A percentile compares a stretch with the other conserved stretches of the same genome.
Evolutionary conservation across 2,113 vertebrate genomes (phyloP).

Genomic region (Odocoileus hemionus): DNA sequence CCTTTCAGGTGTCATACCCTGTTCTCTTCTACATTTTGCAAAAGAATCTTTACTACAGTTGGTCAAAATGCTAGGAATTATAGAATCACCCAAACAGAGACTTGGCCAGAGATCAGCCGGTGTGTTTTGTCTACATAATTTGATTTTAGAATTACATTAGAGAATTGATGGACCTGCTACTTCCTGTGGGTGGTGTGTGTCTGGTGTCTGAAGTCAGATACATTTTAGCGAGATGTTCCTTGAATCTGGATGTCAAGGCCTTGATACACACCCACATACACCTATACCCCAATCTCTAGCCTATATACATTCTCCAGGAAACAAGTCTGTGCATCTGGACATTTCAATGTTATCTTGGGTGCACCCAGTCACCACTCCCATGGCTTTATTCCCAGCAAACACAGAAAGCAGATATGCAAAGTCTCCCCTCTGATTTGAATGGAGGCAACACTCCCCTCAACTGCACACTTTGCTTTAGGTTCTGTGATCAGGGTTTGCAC

Average conservation of each 20-base stretch:
- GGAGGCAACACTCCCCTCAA: not conserved
- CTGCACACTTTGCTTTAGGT: not conserved
- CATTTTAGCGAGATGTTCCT: conserved; percentile 7
- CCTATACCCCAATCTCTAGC: conserved; percentile 3
- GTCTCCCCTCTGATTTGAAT: conserved; percentile 45
- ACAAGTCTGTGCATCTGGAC: conserved; percentile 9
- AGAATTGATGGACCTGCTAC: not conserved
- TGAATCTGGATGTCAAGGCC: conserved; percentile 57
- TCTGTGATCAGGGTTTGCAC: not conserved
- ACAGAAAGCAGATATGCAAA: conserved; percentile 65
- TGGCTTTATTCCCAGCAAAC: conserved; percentile 73
- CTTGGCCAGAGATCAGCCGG: not conserved
- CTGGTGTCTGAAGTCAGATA: conserved; percentile 8
- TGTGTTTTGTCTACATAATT: not conserved
- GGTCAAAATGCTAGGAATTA: not conserved
- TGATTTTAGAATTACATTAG: not conserved
- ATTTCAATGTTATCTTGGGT: conserved; percentile 78
- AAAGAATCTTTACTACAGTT: not conserved
- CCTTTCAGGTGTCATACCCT: not conserved
- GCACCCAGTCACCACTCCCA: conserved; percentile 60
- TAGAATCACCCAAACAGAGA: not conserved
- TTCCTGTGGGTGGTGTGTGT: not conserved
- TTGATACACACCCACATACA: not conserved
- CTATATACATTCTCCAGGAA: conserved; percentile 49
- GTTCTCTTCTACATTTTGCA: not conserved